Percentiles rank a stretch among this genome's conserved stretches.
Evolutionary conservation across 2,113 vertebrate genomes (phyloP).

Genomic region (Halichoerus grypus): DNA sequence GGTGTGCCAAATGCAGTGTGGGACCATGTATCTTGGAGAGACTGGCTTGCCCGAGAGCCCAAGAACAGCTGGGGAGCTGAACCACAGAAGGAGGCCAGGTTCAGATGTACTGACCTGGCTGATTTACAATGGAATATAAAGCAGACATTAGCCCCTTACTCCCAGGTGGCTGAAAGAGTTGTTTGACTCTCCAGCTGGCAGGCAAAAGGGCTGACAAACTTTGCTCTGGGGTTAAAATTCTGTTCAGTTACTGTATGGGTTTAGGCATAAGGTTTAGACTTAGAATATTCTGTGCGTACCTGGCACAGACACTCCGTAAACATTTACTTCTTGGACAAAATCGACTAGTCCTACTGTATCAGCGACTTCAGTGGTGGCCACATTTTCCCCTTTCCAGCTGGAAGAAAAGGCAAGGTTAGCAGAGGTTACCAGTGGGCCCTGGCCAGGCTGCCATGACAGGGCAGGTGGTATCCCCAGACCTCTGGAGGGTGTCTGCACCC

Average conservation of each 20-base stretch:
- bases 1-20: neutral
- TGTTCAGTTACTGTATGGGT: neutral
- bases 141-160: neutral
- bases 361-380: conserved; percentile 91
- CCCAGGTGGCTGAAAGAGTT: neutral
- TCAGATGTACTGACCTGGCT: neutral
- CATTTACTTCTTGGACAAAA: conserved; percentile 90
- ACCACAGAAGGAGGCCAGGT: neutral
- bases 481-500: neutral
- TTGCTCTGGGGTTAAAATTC: neutral
- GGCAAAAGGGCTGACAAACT: neutral
- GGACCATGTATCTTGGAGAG: neutral
- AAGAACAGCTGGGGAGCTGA: neutral
- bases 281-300: conserved; percentile 83
- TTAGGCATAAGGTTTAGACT: neutral
- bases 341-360: conserved; percentile 83
- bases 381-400: conserved; percentile 97
- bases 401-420: conserved; percentile 53
- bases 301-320: conserved; percentile 93
- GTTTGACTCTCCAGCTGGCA: neutral
- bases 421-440: neutral
- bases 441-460: neutral
- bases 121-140: neutral
- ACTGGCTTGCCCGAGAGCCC: neutral
- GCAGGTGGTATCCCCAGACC: neutral